Evolutionary conservation across 2,888 invertebrate genomes (phyloP).

Genomic region (Branchipolynoe longqiensis): DNA sequence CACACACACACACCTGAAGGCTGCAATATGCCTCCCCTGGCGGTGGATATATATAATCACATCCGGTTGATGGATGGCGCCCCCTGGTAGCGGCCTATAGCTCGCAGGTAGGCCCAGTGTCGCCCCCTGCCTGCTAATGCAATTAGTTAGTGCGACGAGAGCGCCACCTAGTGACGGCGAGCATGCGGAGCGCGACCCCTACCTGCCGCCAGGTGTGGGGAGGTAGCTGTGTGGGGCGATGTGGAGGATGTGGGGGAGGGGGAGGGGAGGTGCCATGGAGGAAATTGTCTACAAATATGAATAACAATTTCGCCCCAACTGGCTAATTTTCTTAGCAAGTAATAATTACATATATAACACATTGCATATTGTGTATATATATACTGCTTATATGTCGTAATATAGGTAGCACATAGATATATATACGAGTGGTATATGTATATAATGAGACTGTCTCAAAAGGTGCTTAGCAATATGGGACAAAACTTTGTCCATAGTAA

Average conservation of each 20-base stretch:
- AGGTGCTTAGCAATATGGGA: too few relatives aligned
- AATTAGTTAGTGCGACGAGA: conserved; percentile 27
- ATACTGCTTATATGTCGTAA: too few relatives aligned
- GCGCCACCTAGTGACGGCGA: conserved; percentile 6
- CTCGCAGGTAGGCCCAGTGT: conserved; percentile 36
- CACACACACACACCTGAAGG: too few relatives aligned
- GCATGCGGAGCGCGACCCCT: conserved; percentile 20
- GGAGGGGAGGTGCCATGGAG: neutral
- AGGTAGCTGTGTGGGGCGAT: neutral
- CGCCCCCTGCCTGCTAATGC: conserved; percentile 20
- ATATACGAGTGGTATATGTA: too few relatives aligned
- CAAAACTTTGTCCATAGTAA: too few relatives aligned
- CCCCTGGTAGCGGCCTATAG: conserved; percentile 8
- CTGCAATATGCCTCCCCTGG: conserved; percentile 33
- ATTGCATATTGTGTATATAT: too few relatives aligned
- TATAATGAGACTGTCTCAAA: too few relatives aligned
- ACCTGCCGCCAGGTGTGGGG: neutral
- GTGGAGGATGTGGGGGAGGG: neutral
- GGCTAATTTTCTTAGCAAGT: too few relatives aligned
- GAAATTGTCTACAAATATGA: too few relatives aligned
- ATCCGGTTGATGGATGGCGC: conserved; percentile 36
- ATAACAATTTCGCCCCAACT: too few relatives aligned
- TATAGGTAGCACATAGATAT: too few relatives aligned
- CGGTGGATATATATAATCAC: conserved; percentile 33
- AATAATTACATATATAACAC: too few relatives aligned